A percentile compares a stretch with the other conserved stretches of the same genome.
phyloP scores from a whole-genome alignment of 2,797 vertebrate species.

The Fistularia tabacaria region DNA sequence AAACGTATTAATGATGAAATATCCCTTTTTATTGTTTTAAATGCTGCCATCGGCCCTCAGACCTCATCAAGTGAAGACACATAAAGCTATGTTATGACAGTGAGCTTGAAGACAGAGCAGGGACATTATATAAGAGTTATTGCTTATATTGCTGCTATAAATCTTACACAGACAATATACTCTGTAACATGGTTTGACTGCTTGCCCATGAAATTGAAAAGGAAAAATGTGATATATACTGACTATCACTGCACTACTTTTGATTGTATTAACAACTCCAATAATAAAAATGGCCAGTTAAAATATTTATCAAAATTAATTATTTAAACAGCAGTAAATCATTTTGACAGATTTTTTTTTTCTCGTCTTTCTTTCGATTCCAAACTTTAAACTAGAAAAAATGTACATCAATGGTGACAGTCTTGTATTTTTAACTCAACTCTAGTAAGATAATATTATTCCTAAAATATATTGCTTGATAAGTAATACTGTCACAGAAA shows the following conservation, averaged over 20 bases:
- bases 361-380: too few species aligned
- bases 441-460: too few species aligned
- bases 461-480: too few species aligned
- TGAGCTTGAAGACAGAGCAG: constrained; percentile 41
- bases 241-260: constrained; percentile 31
- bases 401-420: too few species aligned
- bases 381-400: too few species aligned
- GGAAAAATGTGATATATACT: constrained; percentile 54
- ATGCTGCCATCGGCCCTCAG: constrained; percentile 1
- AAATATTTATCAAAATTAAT: constrained; percentile 6
- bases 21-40: background rate
- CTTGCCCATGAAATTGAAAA: constrained; percentile 65
- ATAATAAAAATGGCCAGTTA: constrained; percentile 1
- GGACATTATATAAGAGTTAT: constrained; percentile 57
- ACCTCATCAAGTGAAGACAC: constrained; percentile 21
- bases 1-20: background rate
- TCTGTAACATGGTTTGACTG: constrained; percentile 53
- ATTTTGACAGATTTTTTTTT: background rate
- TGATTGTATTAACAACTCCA: constrained; percentile 27
- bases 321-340: background rate
- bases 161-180: constrained; percentile 54
- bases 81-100: constrained; percentile 41
- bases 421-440: too few species aligned
- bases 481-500: too few species aligned
- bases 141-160: constrained; percentile 60